These are phyloP conservation scores for Ptilorrhoa leucosticta DNA, from an alignment of 2,113 vertebrate genomes.

Conservation along the genomic window DNA sequence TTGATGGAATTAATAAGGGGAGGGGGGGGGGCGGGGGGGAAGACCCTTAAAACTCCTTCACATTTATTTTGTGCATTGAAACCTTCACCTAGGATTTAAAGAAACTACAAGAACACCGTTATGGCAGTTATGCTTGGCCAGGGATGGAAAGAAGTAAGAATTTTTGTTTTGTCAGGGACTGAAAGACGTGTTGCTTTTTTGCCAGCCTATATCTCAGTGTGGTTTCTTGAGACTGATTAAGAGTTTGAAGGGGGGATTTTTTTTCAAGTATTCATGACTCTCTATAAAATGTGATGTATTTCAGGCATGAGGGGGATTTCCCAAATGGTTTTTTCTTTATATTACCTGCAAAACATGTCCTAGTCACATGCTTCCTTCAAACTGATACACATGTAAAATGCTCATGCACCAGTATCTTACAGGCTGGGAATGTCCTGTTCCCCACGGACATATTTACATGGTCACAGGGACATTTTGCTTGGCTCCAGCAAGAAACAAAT, in stretches of 20 bases:
- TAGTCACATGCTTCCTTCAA: background rate
- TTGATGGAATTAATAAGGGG: background rate
- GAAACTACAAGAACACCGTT: background rate
- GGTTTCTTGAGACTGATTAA: slow-evolving; percentile 56
- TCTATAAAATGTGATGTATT: background rate
- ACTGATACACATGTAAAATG: background rate
- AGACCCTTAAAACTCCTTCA: background rate
- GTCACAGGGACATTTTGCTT: background rate
- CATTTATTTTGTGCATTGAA: background rate
- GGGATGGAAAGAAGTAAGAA: slow-evolving; percentile 18
- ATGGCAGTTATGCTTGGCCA: background rate
- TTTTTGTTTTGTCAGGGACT: slow-evolving; percentile 12
- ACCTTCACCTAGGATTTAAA: background rate
- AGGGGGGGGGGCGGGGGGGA: no score
- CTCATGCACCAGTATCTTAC: background rate
- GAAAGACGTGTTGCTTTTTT: slow-evolving; percentile 4
- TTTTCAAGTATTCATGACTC: background rate
- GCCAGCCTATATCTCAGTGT: background rate
- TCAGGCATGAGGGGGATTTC: background rate
- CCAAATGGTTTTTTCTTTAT: background rate
- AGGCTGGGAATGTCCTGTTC: background rate
- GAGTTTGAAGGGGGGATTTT: slow-evolving; percentile 27
- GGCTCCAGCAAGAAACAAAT: background rate
- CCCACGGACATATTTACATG: background rate
- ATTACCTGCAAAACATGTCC: background rate